Base-by-base conservation (phyloP, 2,113 vertebrate genomes). In the Rhea americana region DNA sequence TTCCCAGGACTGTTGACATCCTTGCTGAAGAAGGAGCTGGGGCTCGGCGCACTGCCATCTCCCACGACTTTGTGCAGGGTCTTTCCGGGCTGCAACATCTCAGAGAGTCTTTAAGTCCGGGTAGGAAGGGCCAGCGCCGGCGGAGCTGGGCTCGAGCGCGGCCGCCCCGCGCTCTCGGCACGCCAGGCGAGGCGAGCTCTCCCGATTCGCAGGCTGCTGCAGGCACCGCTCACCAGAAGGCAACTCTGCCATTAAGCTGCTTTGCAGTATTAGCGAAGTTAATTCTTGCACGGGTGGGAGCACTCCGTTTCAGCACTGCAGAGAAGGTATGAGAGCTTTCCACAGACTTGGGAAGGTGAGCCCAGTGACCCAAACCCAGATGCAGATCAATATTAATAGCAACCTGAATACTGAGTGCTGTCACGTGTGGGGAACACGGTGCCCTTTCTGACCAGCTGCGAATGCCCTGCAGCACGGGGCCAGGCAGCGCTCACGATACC, bases 381-480 rank as follows among this genome's bases (percentile, higher is more conserved):
- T 2, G 4, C 10, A 2, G 32, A 17, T 20, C 30, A 9, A 39
- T 5, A 26, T 19, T 53, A 18, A 2, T 26, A 53, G 39, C 19
- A 25, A 25, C 7, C 41, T 79, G 1, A 4, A 4, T 2, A 15
- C 12, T 1, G 1, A 11, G 7, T 26, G 9, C 39, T 26, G 12
- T 39, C 7, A 5, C 28, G 5, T 13, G 8, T 13, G 5, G 17
- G 45, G 37, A 7, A 21, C 13, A 17, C 7, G 1, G 22, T 32
- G 3, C 39, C 24, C 21, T 26, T 67, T n/a, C 66, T 15, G 13
- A n/a, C 13, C 35, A 55, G 61, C 16, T 9, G 32, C 41, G 17
- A 47, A 4, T 11, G 18, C 43, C n/a, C 50, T 32, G 41, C 16
- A 22, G 24, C 1, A 0, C 8, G 25, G 25, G 26, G 43, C 13